Percentiles rank a stretch among this genome's conserved stretches.
Conservation (phyloP, 2,113 vertebrate species). For the Ancistrus triradiatus region DNA sequence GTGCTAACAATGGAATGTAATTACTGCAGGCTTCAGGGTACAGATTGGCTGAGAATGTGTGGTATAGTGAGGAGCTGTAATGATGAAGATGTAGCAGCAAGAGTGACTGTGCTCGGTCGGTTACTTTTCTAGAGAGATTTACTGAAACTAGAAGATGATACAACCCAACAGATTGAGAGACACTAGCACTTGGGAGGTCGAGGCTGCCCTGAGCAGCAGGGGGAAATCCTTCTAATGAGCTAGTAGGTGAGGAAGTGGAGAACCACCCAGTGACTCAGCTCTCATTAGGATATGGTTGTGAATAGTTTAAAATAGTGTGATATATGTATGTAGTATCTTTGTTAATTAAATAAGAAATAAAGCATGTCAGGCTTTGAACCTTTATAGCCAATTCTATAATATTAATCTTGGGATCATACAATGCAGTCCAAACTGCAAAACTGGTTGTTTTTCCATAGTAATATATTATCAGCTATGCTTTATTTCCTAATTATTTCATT, state of each 20-base stretch:
- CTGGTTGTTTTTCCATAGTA: too few relatives aligned
- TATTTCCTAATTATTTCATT: too few relatives aligned
- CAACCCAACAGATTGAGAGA: neutral
- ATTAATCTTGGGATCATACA: too few relatives aligned
- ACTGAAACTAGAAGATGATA: too few relatives aligned
- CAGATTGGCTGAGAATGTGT: slow-evolving; percentile 7
- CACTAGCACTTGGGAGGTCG: neutral
- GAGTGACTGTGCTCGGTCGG: neutral
- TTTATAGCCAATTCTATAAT: too few relatives aligned
- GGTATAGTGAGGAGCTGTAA: neutral
- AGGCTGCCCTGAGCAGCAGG: neutral
- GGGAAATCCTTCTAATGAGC: slow-evolving; percentile 16
- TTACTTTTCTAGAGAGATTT: neutral
- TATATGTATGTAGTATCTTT: too few relatives aligned
- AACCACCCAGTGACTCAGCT: neutral
- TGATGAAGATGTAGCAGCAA: neutral
- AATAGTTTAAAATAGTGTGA: too few relatives aligned
- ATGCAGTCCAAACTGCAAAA: too few relatives aligned
- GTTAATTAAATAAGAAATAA: too few relatives aligned
- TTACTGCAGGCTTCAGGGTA: neutral
- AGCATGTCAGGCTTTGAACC: too few relatives aligned
- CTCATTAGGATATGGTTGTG: neutral
- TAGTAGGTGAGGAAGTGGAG: neutral
- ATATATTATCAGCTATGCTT: too few relatives aligned
- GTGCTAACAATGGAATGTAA: slow-evolving; percentile 19